Evolutionary conservation across 2,797 vertebrate species (phyloP), one percentile per base, ranked within the genome.

Genomic region (Macroramphosus scolopax): DNA sequence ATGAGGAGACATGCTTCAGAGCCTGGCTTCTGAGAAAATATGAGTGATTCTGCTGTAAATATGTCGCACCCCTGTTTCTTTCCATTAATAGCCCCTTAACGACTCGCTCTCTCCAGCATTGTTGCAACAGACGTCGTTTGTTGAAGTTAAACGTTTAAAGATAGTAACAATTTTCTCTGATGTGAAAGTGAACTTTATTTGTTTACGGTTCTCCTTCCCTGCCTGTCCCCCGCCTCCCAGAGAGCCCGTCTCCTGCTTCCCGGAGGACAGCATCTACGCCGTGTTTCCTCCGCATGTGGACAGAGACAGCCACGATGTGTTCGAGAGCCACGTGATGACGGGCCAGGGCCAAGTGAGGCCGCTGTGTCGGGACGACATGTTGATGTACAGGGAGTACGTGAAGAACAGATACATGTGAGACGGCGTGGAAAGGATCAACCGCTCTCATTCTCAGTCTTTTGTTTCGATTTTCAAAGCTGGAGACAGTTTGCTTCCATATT

Each of bases 241-340:
- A 66, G 82, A 80, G 50, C 93, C 92, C 0, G 94, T 98, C 48
- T 96, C 95, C 0, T 73, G 82, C 56, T 95, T 99, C 83, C 77
- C 90, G 0, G 84, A 88, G 51, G 94, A 96, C 89, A 96, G 93
- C 74, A 89, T 95, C 82, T 96, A 94, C 0, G 88, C 84, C 61
- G 87, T 92, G 2, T 89, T 83, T 6, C 90, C 91, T 15, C 93
- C 94, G 0, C 86, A 75, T 64, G 90, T 91, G 14, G 91, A 93
- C 74, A 69, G 78, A 37, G 91, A 89, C 70, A 94, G 92, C 20
- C 75, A 79, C 12, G 89, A 93, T 16, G 86, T 95, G 80, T 97
- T 97, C 43, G 86, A 92, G 34, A 87, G 89, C 2, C 94, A 97
- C 37, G 92, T 96, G 72, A 82, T 91, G 73, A 90, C 85, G 9